Base-by-base conservation (phyloP, 1,140 invertebrate genomes). In the Lamellibrachia luymesi region DNA sequence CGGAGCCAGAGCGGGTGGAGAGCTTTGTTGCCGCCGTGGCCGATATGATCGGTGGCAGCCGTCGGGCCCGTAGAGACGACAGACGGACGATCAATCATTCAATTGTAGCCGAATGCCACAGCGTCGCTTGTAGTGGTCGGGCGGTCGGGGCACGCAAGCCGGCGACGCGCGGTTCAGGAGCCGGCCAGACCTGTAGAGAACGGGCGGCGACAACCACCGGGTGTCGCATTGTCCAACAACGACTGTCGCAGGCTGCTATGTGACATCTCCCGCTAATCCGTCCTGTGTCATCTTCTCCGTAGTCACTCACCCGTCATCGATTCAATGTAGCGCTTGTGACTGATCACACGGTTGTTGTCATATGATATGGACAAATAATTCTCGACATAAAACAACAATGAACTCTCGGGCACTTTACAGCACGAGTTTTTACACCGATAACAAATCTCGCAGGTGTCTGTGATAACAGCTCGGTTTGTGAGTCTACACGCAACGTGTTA, bases 101-200 rank as follows among this genome's bases (percentile, higher is more conserved):
- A 80, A 80, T 80, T 80, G 64, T 80, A 80, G 64, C 64, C 64
- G 64, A 80, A 80, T 80, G 64, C 64, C 64, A 80, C 64, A 80
- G 13, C 64, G 64, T 22, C 64, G 64, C 64, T 80, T 8, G 2
- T 80, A 8, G 13, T 22, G 64, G 64, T 2, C 64, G 64, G 13
- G 13, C 64, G 52, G 6, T 56, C 6, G 52, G 52, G 17, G 0
- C 52, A 6, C 17, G 52, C 52, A 56, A 6, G 52, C 6, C 6
- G 52, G 13, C 6, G 52, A 13, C 52, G 13, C 52, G 52, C 52
- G 13, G 52, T 6, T 6, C 52, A 56, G 6, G 52, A 13, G 52
- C 52, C 38, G 52, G 52, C 6, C 13, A 56, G 52, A 56, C 52
- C 8, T 80, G 64, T 4, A 22, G 64, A 80, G 13, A 80, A 80